Evolutionary conservation across 2,113 vertebrate species (phyloP).

Genomic region (Takifugu flavidus): DNA sequence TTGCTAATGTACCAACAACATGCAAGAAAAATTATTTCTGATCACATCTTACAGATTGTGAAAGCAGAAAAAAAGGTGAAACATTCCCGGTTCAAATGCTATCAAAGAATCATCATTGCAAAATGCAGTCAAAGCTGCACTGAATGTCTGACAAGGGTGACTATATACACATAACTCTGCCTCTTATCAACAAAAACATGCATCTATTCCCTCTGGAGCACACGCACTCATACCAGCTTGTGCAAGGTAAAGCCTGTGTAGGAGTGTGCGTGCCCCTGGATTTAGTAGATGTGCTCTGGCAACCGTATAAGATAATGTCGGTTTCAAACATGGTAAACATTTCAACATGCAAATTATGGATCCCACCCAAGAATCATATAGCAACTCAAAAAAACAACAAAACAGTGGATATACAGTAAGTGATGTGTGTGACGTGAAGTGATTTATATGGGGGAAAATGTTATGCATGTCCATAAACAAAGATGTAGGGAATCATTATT

Average conservation of each 20-base stretch:
- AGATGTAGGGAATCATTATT: background rate
- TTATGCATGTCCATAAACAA: conserved; percentile 14
- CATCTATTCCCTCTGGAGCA: conserved; percentile 23
- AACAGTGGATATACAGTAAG: too few relatives aligned
- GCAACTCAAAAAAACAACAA: too few relatives aligned
- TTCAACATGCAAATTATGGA: conserved; percentile 13
- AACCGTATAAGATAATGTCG: conserved; percentile 6
- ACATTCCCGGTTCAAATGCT: too few relatives aligned
- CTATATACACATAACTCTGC: conserved; percentile 12
- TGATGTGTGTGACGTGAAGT: too few relatives aligned
- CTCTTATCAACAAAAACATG: conserved; percentile 25
- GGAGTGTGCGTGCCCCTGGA: conserved; percentile 8
- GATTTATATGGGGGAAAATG: too few relatives aligned
- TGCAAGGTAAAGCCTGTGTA: conserved; percentile 24
- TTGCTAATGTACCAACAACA: too few relatives aligned
- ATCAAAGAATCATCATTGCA: background rate
- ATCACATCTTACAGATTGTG: background rate
- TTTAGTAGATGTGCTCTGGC: conserved; percentile 1
- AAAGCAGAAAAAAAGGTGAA: background rate
- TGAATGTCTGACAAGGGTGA: background rate
- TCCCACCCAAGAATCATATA: conserved; percentile 9
- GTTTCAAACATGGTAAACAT: conserved; percentile 26
- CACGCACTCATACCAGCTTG: conserved; percentile 28
- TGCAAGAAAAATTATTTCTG: too few relatives aligned
- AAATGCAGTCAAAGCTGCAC: background rate